Base-by-base conservation (phyloP, 2,888 invertebrate species). In the Glyphotaelius pellucidus region DNA sequence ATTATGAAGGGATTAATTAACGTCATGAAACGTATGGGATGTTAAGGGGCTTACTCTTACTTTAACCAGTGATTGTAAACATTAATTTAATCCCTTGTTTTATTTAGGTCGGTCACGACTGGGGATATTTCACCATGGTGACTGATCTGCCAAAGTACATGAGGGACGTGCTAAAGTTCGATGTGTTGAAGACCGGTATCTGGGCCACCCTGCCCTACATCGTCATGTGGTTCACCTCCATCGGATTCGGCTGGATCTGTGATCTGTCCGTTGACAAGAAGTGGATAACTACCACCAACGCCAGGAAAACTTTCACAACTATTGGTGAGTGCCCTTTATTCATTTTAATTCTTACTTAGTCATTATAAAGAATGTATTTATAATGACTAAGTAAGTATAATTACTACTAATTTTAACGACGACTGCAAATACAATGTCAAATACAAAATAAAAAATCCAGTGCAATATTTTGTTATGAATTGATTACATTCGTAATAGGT, bases 61-160 rank as follows among this genome's bases (percentile, higher is more conserved):
- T n/a, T n/a, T n/a, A n/a, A n/a, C n/a, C n/a, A n/a, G n/a, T n/a
- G n/a, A n/a, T n/a, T n/a, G 1, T 42, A 12, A 42, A 42, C 38
- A 38, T 38, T 42, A 12, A 42, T 42, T 42, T 19, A 7, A 25
- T 67, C 25, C 15, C 38, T n/a, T n/a, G 38, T 86, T 87, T 52
- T 5, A 95, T 90, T 95, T 96, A 97, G 96, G 95, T 97, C 93
- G 97, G 97, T 4, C 97, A 97, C 94, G 97, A 97, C 94, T 97
- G 97, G 97, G 97, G 97, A 7, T 97, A 97, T 94, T 97, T 97
- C 94, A 97, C 97, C 9, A 97, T 97, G 96, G 96, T 97, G 35
- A 97, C 97, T 0, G 97, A 97, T 94, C 95, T 97, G 19, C 97
- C 97, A 0, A 97, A 97, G 93, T 97, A 97, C 94, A 97, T 97